Percentiles rank a stretch among this genome's conserved stretches.
These are phyloP conservation scores for Xanthorhoe designata DNA, from an alignment of 2,888 invertebrate species.

Conservation along the genomic window DNA sequence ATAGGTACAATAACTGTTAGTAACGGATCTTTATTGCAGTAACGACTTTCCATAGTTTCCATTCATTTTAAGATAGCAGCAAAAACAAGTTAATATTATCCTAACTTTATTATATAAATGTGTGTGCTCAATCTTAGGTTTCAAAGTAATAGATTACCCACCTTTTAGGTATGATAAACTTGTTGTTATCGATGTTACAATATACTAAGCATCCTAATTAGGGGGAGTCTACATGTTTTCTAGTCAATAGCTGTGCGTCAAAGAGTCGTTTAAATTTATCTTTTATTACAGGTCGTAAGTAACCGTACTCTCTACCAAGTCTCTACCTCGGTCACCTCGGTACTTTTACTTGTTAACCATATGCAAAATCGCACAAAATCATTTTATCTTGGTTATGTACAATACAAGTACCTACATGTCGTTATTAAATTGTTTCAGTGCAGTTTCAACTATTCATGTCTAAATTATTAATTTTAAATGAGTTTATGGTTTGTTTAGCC, in stretches of 20 bases:
- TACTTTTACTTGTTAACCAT: neutral
- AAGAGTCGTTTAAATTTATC: conserved; percentile 3
- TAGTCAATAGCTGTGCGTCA: conserved; percentile 15
- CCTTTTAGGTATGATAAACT: conserved; percentile 24
- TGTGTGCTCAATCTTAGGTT: conserved; percentile 35
- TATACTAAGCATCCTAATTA: conserved; percentile 14
- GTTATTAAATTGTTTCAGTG: no score
- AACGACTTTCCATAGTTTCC: conserved; percentile 16
- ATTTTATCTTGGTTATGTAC: no score
- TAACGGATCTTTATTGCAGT: neutral
- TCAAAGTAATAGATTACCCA: conserved; percentile 25
- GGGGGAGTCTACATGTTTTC: conserved; percentile 6
- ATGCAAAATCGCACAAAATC: neutral
- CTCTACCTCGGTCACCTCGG: no score
- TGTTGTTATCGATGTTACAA: conserved; percentile 34
- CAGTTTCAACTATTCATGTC: no score
- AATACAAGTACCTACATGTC: no score
- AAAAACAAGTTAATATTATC: conserved; percentile 1
- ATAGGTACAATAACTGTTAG: conserved; percentile 3
- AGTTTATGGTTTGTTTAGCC: no score
- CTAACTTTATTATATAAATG: conserved; percentile 4
- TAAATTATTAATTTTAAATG: no score
- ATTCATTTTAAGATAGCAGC: conserved; percentile 2
- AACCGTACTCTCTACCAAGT: conserved; percentile 3
- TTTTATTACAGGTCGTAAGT: conserved; percentile 4